Base-by-base conservation (phyloP, 2,888 invertebrate species). In the Lepidocyrtinus sp. region DNA sequence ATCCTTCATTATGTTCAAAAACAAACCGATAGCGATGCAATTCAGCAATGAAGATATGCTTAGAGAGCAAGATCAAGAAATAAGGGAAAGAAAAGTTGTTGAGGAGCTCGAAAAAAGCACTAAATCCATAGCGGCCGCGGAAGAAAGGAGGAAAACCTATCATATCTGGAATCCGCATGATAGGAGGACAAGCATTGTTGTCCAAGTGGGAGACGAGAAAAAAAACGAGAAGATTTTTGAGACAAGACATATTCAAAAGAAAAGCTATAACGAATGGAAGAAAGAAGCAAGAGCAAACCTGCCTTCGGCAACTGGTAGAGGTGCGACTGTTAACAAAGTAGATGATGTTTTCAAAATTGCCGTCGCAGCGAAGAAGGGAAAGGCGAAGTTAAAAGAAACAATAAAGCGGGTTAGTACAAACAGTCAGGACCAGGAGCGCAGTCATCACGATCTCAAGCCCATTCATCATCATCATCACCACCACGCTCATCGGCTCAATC, bases 221-320 rank as follows among this genome's bases (percentile, higher is more conserved):
- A 61, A 17, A 21, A 12, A 50, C 9, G 9, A 24, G 12, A 25
- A 72, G 17, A 61, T 74, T 0, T 79, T 79, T 64, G 63, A 68
- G 0, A 15, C 64, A 5, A 22, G 9, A 1, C 46, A 74, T 7
- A 79, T 79, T 5, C 5, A 27, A 5, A 46, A 12, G n/a, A 79
- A 63, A n/a, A 36, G 9, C 7, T 79, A 27, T 25, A 19, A 19
- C 0, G 64, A 73, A 15, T 79, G 79, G 79, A 68, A 45, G 25
- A 79, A 62, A 19, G 63, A 79, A 26, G 79, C 79, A 1, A 46
- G 68, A 7, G 50, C 73, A 0, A 24, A 46, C 2, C 21, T 79
- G 15, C 79, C 79, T 0, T 73, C 73, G 1, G 24, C 27, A 2
- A 74, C 55, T n/a, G 79, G n/a, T n/a, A n/a, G 79, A 2, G 79